Evolutionary conservation across 2,888 invertebrate species (phyloP).

Genomic region (Cremastinae sp.): DNA sequence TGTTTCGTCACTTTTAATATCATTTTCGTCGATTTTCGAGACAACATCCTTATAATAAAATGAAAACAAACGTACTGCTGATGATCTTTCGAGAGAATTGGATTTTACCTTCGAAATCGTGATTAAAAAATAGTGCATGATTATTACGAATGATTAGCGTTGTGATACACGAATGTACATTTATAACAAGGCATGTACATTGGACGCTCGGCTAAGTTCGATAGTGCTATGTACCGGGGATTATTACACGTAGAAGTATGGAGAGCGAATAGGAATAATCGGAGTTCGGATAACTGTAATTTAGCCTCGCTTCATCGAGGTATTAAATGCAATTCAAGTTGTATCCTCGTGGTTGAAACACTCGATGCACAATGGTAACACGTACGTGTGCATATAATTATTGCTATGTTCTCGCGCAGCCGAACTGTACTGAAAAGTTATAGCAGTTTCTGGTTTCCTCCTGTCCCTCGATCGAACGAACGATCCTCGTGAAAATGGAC

Average conservation of each 20-base stretch:
- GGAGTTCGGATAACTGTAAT: slow-evolving; percentile 52
- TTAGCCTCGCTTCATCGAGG: slow-evolving; percentile 49
- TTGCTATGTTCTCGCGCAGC: slow-evolving; percentile 28
- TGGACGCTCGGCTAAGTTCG: slow-evolving; percentile 3
- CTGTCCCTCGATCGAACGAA: slow-evolving; percentile 2
- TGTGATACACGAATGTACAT: background rate
- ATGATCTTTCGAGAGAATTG: no score
- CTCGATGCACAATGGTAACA: background rate
- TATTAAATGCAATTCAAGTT: slow-evolving; percentile 58
- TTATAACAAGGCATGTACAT: slow-evolving; percentile 20
- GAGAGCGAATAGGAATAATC: slow-evolving; percentile 54
- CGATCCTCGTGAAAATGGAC: slow-evolving; percentile 7
- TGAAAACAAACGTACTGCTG: no score
- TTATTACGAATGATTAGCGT: background rate
- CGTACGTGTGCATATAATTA: slow-evolving; percentile 39
- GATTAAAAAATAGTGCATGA: background rate
- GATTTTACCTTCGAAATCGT: no score
- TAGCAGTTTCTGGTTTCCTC: slow-evolving; percentile 17
- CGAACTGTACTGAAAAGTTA: slow-evolving; percentile 40
- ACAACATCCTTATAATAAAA: no score
- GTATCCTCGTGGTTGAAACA: slow-evolving; percentile 28
- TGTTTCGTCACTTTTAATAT: no score
- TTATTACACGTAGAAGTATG: slow-evolving; percentile 38
- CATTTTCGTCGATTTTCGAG: no score
- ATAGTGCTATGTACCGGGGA: slow-evolving; percentile 18